phyloP scores from a whole-genome alignment of 2,888 invertebrate species.

The Dexiosoma caninum region DNA sequence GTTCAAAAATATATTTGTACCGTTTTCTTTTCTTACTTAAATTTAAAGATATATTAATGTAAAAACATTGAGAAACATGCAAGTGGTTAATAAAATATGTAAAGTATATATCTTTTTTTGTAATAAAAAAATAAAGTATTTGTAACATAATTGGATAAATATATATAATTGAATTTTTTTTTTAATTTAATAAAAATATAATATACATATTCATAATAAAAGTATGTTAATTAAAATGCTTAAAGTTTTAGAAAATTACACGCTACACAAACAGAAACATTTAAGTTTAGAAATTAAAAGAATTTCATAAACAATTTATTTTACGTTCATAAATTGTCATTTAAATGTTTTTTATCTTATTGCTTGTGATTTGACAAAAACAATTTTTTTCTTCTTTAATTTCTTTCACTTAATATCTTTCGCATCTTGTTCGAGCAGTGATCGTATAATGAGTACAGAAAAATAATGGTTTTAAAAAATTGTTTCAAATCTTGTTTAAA shows the following conservation, averaged over 20 bases:
- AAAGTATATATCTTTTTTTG: slow-evolving; percentile 48
- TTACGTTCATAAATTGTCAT: not conserved
- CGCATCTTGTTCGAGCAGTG: not conserved
- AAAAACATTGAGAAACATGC: slow-evolving; percentile 78
- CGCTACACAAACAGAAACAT: slow-evolving; percentile 20
- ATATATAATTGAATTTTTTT: slow-evolving; percentile 39
- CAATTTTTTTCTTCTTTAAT: not conserved
- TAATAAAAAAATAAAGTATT: slow-evolving; percentile 42
- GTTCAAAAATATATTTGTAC: slow-evolving; percentile 3
- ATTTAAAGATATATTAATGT: slow-evolving; percentile 41
- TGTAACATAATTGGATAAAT: slow-evolving; percentile 63
- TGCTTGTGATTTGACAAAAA: too few species aligned
- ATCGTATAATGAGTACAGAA: slow-evolving; percentile 4
- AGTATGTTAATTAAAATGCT: slow-evolving; percentile 19
- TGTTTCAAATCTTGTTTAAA: slow-evolving; percentile 64
- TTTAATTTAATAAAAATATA: slow-evolving; percentile 54
- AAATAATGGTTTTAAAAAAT: slow-evolving; percentile 18
- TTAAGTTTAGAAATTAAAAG: not conserved
- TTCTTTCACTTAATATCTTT: not conserved
- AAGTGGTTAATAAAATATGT: slow-evolving; percentile 65
- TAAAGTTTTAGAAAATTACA: slow-evolving; percentile 14
- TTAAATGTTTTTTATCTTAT: not conserved
- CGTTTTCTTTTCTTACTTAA: slow-evolving; percentile 50
- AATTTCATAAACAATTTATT: not conserved
- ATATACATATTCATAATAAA: slow-evolving; percentile 44